A percentile compares a stretch with the other conserved stretches of the same genome.
These are phyloP conservation scores for Coreoperca whiteheadi DNA, from an alignment of 2,113 vertebrate genomes.

Conservation along the genomic window DNA sequence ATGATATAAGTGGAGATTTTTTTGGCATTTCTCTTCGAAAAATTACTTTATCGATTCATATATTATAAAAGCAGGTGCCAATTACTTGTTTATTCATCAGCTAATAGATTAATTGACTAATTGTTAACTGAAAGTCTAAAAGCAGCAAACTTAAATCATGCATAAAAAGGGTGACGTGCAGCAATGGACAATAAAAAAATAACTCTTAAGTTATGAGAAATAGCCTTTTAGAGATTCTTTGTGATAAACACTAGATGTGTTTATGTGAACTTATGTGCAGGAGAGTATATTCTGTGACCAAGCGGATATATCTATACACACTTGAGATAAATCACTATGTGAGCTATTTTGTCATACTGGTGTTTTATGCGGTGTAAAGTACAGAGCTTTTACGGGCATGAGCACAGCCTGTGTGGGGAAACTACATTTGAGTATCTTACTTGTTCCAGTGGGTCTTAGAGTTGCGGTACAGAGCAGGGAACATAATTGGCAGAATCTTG, in stretches of 20 bases:
- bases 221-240: neutral
- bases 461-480: conserved; percentile 97
- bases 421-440: conserved; percentile 79
- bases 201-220: neutral
- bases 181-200: neutral
- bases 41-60: neutral
- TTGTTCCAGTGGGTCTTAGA: conserved; percentile 99
- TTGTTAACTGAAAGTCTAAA: neutral
- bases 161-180: neutral
- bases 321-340: conserved; percentile 12
- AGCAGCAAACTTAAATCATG: neutral
- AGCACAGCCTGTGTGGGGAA: neutral
- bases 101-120: too few species aligned
- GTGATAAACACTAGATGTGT: neutral
- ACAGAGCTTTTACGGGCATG: neutral
- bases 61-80: neutral
- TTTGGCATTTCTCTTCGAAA: neutral
- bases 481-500: conserved; percentile 98
- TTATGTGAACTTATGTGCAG: neutral
- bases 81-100: neutral
- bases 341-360: conserved; percentile 7
- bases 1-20: neutral
- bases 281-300: conserved; percentile 15
- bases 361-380: conserved; percentile 17
- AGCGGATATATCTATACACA: neutral